Evolutionary conservation across 2,797 vertebrate genomes (phyloP), one percentile per base, ranked within the genome.

Genomic region (Phalanger gymnotis): DNA sequence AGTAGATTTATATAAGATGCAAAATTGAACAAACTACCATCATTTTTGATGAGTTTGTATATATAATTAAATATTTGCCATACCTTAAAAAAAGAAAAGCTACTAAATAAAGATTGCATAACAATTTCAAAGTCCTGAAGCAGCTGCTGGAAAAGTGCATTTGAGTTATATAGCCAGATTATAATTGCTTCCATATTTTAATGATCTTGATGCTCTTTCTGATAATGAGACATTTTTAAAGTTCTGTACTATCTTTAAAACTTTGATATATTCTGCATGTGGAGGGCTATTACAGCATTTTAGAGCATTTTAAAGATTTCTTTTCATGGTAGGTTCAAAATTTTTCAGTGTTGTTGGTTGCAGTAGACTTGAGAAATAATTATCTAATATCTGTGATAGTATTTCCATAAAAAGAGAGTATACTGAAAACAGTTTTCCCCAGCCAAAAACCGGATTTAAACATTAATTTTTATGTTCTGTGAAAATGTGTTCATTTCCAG

Each of bases 251-350:
- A 95, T 10, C 90, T 93, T 97, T 96, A 95, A 93, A 97, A 97
- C 52, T 91, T 95, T 0, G 95, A 97, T 94, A 97, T 95, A 94
- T 94, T 97, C 96, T 66, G 97, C 94, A 95, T 87, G 96, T 13
- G 40, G 94, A 96, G 91, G 95, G 58, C 61, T 53, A 53, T 96
- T 90, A 91, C 58, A 94, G 91, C 27, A 93, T 93, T 95, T 93
- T 31, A 5, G 89, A 92, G 90, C 9, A 47, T 81, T 47, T 47
- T 81, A 47, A 81, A 81, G 53, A 91, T 96, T 98, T 97, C 97
- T 95, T 95, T 97, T 96, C 9, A 54, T 56, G 87, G 92, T 51
- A 94, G 89, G 90, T 97, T 98, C 92, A 97, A 98, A 98, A 97
- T 91, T 97, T 97, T 96, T 95, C 51, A 92, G 91, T 96, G 91